A percentile compares a stretch with the other conserved stretches of the same genome.
Evolutionary conservation across 2,797 vertebrate genomes (phyloP).

Genomic region (Hemitrygon akajei): DNA sequence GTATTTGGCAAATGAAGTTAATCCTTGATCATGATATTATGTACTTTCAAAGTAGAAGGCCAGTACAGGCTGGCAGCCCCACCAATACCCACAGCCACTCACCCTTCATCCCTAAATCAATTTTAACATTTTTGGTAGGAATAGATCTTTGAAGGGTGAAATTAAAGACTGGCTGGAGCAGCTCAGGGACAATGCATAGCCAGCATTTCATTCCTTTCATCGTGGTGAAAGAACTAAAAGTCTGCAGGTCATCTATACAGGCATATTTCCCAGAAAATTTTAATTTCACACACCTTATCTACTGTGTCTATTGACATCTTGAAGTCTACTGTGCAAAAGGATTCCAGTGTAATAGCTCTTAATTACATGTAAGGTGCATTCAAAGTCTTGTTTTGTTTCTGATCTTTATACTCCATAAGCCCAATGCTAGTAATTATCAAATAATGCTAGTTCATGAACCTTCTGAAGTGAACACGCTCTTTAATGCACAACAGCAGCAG

Average conservation of each 20-base stretch:
- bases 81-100: not conserved
- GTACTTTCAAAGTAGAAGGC: not conserved
- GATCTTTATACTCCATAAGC: not conserved
- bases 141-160: not conserved
- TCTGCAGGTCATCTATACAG: not conserved
- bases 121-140: no score
- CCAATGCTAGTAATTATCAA: not conserved
- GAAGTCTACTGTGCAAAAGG: not conserved
- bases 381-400: not conserved
- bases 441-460: not conserved
- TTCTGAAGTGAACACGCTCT: not conserved
- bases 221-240: not conserved
- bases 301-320: not conserved
- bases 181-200: not conserved
- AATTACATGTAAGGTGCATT: not conserved
- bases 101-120: no score
- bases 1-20: no score
- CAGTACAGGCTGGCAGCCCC: no score
- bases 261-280: not conserved
- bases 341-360: slow-evolving; percentile 4
- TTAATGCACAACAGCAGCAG: not conserved
- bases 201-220: not conserved
- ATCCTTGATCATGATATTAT: not conserved
- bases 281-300: not conserved
- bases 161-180: not conserved